A percentile compares a stretch with the other conserved stretches of the same genome.
These are phyloP conservation scores for Cyprinodon diabolis DNA, from an alignment of 2,797 vertebrate genomes.

Conservation along the genomic window DNA sequence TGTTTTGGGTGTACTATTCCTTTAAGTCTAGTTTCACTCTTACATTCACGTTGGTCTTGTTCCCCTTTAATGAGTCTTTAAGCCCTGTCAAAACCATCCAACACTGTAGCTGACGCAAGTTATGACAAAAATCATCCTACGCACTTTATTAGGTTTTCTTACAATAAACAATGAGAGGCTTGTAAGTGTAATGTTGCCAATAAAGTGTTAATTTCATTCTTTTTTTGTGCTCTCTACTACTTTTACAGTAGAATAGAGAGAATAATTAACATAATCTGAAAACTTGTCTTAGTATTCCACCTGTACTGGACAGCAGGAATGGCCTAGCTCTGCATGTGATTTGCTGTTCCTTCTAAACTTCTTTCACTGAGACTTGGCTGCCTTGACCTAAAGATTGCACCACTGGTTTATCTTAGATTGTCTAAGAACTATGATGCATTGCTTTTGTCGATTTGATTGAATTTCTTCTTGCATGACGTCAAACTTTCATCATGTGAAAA, in stretches of 20 bases:
- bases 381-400: background rate
- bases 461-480: constrained; percentile 12
- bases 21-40: constrained; percentile 3
- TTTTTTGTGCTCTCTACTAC: background rate
- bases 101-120: background rate
- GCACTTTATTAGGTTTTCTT: background rate
- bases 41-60: background rate
- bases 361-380: background rate
- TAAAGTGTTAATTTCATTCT: background rate
- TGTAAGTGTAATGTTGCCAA: background rate
- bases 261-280: background rate
- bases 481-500: constrained; percentile 27
- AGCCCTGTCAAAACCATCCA: background rate
- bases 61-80: background rate
- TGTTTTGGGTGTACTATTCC: too few species aligned
- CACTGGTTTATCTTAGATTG: constrained; percentile 13
- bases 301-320: background rate
- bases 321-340: background rate
- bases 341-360: background rate
- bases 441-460: background rate
- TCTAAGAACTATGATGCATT: constrained; percentile 9
- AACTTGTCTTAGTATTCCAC: background rate
- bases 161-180: background rate
- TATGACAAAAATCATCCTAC: background rate
- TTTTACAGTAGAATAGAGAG: background rate